A percentile compares a stretch with the other conserved stretches of the same genome.
phyloP scores from a whole-genome alignment of 2,113 vertebrate species.

The Platichthys flesus region DNA sequence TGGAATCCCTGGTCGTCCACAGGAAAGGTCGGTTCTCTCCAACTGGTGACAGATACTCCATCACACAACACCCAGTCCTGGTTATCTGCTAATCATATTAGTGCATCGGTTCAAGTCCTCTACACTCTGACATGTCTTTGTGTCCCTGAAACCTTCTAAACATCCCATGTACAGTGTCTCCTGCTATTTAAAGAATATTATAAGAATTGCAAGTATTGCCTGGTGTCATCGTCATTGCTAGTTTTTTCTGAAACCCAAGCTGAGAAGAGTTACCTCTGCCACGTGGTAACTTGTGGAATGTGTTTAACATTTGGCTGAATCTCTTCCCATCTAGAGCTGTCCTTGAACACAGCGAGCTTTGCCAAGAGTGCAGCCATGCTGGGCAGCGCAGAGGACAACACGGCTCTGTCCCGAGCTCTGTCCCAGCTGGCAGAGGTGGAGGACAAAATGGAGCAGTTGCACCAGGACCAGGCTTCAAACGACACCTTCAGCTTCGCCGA shows the following conservation, averaged over 20 bases:
- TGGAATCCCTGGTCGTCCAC: slow-evolving; percentile 92
- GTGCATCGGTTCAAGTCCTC: too few relatives aligned
- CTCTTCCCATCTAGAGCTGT: slow-evolving; percentile 79
- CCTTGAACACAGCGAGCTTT: slow-evolving; percentile 91
- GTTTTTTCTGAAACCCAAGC: background rate
- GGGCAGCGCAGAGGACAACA: slow-evolving; percentile 98
- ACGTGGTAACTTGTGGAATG: background rate
- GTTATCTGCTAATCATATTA: too few relatives aligned
- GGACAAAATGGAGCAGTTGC: slow-evolving; percentile 95
- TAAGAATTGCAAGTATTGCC: too few relatives aligned
- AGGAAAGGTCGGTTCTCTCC: slow-evolving; percentile 86
- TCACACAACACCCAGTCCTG: background rate
- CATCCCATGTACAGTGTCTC: too few relatives aligned
- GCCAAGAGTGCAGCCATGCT: slow-evolving; percentile 97
- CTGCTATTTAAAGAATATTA: too few relatives aligned
- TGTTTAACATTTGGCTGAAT: background rate
- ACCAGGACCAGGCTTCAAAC: slow-evolving; percentile 92
- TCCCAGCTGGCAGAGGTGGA: slow-evolving; percentile 98
- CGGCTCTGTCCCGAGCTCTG: slow-evolving; percentile 92
- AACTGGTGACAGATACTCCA: background rate
- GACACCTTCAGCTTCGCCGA: slow-evolving; percentile 95
- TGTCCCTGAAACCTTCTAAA: too few relatives aligned
- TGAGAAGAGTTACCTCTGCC: background rate
- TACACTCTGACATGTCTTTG: too few relatives aligned
- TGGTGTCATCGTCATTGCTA: background rate